Percentiles rank a stretch among this genome's conserved stretches.
Evolutionary conservation across 37 sponge, comb jelly and placozoan genomes (phyloP).

Genomic region (Trichoplax adhaerens): DNA sequence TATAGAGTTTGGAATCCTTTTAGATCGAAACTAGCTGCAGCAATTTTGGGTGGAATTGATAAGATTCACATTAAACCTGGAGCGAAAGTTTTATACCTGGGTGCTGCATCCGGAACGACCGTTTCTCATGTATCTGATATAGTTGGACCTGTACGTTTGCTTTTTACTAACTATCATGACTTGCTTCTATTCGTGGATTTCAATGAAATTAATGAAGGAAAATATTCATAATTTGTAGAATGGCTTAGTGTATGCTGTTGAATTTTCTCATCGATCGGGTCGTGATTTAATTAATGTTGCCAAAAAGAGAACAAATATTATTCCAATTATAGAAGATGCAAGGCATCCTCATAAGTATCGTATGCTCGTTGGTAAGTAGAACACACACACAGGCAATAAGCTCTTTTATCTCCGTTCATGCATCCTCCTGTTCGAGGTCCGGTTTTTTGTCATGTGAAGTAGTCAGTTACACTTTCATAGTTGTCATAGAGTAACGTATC

Average conservation of each 20-base stretch:
- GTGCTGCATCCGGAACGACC: constrained; percentile 96
- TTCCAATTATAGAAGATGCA: constrained; percentile 98
- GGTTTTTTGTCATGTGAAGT: no score
- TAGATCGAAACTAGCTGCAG: constrained; percentile 91
- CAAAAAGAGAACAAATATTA: constrained; percentile 92
- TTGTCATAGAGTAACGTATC: no score
- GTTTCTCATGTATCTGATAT: constrained; percentile 96
- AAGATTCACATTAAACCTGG: constrained; percentile 92
- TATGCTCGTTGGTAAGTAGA: constrained; percentile 74
- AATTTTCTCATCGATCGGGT: constrained; percentile 95
- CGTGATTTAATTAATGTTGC: constrained; percentile 97
- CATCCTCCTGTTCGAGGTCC: constrained; percentile 16
- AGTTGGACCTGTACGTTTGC: constrained; percentile 70
- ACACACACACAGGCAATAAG: not conserved
- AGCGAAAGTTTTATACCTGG: constrained; percentile 83
- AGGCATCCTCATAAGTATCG: constrained; percentile 97
- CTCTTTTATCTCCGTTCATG: not conserved
- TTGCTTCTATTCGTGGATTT: not conserved
- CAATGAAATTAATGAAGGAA: not conserved
- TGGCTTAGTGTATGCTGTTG: constrained; percentile 94
- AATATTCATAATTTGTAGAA: constrained; percentile 26
- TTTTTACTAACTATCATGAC: not conserved
- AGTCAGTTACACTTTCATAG: no score
- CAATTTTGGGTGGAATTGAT: constrained; percentile 89
- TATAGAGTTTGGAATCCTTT: constrained; percentile 99